phyloP scores from a whole-genome alignment of 2,113 vertebrate genomes.

The Ifrita kowaldi region DNA sequence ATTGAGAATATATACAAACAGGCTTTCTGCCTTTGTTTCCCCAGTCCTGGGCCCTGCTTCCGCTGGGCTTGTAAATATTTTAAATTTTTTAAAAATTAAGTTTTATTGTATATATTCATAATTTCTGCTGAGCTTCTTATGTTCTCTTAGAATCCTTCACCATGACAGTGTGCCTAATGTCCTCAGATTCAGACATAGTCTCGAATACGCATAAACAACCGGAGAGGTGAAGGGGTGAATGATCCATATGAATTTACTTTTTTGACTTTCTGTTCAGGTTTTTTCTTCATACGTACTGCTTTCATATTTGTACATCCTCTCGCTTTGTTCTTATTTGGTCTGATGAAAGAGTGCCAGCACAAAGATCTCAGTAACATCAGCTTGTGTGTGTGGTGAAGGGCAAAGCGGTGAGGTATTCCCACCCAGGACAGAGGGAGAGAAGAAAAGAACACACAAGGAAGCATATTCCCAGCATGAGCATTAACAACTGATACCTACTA shows the following conservation, averaged over 20 bases:
- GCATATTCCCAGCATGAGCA: neutral
- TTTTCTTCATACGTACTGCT: neutral
- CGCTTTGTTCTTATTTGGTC: neutral
- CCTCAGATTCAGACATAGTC: neutral
- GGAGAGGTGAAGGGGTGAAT: neutral
- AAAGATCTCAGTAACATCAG: neutral
- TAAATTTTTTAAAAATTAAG: no score
- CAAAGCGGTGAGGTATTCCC: neutral
- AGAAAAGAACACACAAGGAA: neutral
- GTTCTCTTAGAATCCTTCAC: neutral
- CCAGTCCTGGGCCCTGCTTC: neutral
- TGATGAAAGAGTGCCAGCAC: neutral
- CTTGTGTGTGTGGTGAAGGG: neutral
- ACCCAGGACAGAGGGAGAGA: neutral
- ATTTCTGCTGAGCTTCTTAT: neutral
- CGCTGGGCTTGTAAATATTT: neutral
- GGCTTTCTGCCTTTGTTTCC: neutral
- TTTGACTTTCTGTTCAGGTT: neutral
- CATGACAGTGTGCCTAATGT: neutral
- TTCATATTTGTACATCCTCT: neutral
- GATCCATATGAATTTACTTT: neutral
- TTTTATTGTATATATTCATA: neutral
- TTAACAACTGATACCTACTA: neutral
- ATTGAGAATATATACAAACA: neutral
- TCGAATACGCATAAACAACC: neutral